phyloP scores from a whole-genome alignment of 2,888 invertebrate genomes.

The Aphidius colemani region DNA sequence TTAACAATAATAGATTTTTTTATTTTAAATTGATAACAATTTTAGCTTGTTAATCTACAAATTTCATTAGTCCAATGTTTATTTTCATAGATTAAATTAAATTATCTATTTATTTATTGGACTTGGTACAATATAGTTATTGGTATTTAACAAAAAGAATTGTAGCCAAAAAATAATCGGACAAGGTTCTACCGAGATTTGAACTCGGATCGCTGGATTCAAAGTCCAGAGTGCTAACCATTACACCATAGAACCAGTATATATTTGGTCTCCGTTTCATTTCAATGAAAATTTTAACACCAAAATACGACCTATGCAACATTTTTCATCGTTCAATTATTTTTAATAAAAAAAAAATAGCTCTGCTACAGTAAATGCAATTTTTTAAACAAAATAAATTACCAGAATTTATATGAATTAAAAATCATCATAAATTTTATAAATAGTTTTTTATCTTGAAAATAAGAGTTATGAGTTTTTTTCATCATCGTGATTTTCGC shows the following conservation, averaged over 20 bases:
- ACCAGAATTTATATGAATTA: no score
- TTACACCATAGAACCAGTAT: slow-evolving; percentile 72
- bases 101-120: not conserved
- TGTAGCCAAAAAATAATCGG: slow-evolving; percentile 19
- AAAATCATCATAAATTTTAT: no score
- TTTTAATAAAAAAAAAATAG: not conserved
- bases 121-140: slow-evolving; percentile 31
- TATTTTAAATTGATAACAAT: no score
- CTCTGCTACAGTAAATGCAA: no score
- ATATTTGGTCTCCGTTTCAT: not conserved
- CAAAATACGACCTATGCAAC: not conserved
- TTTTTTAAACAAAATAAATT: no score
- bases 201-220: slow-evolving; percentile 81
- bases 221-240: slow-evolving; percentile 81
- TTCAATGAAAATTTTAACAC: not conserved
- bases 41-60: no score
- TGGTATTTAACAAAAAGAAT: not conserved
- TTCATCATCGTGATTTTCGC: no score
- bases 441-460: not conserved
- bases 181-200: slow-evolving; percentile 76
- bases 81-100: no score
- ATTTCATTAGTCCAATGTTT: no score
- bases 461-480: no score
- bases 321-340: not conserved
- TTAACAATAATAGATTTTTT: no score